Evolutionary conservation across 92 coral and sea anemone species (phyloP).

Genomic region (Epizoanthus illoricatus): DNA sequence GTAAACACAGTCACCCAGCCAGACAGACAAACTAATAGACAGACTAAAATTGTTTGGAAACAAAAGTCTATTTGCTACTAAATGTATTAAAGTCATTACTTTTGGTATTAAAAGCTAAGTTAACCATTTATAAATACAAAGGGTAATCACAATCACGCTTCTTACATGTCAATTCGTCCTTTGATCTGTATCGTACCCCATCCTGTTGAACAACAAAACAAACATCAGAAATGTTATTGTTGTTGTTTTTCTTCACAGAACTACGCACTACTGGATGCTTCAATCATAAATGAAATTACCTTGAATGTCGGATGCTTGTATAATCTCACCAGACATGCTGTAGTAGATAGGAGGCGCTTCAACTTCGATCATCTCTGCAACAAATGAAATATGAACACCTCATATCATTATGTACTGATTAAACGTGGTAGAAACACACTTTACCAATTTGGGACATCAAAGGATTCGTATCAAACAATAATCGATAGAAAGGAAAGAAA

Average conservation of each 20-base stretch:
- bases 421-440: too few relatives aligned
- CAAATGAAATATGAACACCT: neutral
- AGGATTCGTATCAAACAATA: neutral
- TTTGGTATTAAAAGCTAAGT: too few relatives aligned
- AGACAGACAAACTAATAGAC: too few relatives aligned
- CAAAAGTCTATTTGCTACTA: too few relatives aligned
- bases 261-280: too few relatives aligned
- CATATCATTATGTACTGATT: neutral
- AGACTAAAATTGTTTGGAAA: too few relatives aligned
- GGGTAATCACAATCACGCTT: neutral
- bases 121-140: neutral
- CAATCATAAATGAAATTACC: conserved; percentile 41
- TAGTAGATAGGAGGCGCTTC: conserved; percentile 77
- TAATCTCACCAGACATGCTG: conserved; percentile 86
- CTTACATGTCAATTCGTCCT: conserved; percentile 77
- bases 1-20: too few relatives aligned
- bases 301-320: conserved; percentile 79
- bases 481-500: neutral
- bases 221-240: neutral
- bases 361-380: conserved; percentile 55
- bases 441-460: too few relatives aligned
- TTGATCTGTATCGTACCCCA: conserved; percentile 76
- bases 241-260: neutral
- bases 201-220: conserved; percentile 46
- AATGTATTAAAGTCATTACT: too few relatives aligned